These are phyloP conservation scores for Oreocharis arfaki DNA, from an alignment of 2,113 vertebrate genomes.

Conservation along the genomic window DNA sequence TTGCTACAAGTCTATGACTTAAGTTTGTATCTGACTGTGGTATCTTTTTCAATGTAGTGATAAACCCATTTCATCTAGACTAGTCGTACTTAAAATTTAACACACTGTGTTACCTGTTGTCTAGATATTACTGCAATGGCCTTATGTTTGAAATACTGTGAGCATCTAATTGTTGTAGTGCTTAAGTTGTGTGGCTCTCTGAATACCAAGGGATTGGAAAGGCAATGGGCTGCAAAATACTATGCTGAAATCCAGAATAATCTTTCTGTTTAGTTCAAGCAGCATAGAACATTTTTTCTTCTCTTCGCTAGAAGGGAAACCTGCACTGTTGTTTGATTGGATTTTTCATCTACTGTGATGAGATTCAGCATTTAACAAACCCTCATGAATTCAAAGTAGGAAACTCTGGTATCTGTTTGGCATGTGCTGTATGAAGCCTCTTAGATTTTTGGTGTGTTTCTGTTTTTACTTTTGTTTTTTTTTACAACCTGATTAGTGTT, in stretches of 20 bases:
- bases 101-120: neutral
- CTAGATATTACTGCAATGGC: neutral
- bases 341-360: neutral
- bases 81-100: neutral
- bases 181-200: neutral
- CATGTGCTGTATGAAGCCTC: neutral
- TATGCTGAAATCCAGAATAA: neutral
- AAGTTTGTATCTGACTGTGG: neutral
- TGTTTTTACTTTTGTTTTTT: neutral
- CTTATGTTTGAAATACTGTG: neutral
- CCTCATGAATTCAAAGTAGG: neutral
- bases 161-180: neutral
- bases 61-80: neutral
- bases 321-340: neutral
- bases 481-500: neutral
- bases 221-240: neutral
- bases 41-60: neutral
- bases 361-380: neutral
- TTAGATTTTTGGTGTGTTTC: neutral
- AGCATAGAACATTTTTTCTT: neutral
- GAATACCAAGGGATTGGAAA: neutral
- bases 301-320: neutral
- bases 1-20: neutral
- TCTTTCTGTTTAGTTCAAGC: neutral
- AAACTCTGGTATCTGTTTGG: neutral